A percentile compares a stretch with the other conserved stretches of the same genome.
These are phyloP conservation scores for Elephantulus edwardii DNA, from an alignment of 2,113 vertebrate species.

Conservation along the genomic window DNA sequence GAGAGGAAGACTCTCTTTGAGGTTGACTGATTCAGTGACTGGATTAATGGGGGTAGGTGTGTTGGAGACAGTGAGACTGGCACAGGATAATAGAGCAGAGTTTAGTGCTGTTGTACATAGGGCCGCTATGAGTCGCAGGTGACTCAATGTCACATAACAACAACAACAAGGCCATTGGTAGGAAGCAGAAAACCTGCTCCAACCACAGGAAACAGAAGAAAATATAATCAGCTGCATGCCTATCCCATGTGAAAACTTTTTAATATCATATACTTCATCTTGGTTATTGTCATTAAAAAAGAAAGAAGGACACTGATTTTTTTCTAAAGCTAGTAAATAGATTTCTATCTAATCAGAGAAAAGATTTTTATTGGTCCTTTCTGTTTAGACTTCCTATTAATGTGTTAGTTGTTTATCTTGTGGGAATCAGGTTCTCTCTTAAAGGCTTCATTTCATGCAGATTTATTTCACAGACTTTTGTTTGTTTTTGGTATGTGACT, in stretches of 20 bases:
- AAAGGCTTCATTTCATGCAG: background rate
- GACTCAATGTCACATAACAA: too few relatives aligned
- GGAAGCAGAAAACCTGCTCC: background rate
- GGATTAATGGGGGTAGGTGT: too few relatives aligned
- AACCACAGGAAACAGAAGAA: background rate
- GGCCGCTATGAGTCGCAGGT: too few relatives aligned
- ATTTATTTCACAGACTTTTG: background rate
- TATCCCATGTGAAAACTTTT: background rate
- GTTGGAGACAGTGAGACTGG: too few relatives aligned
- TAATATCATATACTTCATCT: conserved; percentile 14
- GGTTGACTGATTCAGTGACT: too few relatives aligned
- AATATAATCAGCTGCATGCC: background rate
- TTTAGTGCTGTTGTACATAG: too few relatives aligned
- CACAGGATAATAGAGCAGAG: too few relatives aligned
- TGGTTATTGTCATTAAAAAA: conserved; percentile 29
- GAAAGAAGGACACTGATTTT: too few relatives aligned
- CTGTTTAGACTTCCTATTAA: background rate
- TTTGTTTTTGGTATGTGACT: background rate
- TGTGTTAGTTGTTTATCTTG: background rate
- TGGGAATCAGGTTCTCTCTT: background rate
- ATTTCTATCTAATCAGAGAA: conserved; percentile 32
- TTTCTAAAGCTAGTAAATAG: background rate
- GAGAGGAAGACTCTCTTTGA: too few relatives aligned
- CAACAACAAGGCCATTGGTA: background rate
- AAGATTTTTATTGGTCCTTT: background rate